Conservation (phyloP, 2,888 invertebrate genomes). For the Atrina japonica region DNA sequence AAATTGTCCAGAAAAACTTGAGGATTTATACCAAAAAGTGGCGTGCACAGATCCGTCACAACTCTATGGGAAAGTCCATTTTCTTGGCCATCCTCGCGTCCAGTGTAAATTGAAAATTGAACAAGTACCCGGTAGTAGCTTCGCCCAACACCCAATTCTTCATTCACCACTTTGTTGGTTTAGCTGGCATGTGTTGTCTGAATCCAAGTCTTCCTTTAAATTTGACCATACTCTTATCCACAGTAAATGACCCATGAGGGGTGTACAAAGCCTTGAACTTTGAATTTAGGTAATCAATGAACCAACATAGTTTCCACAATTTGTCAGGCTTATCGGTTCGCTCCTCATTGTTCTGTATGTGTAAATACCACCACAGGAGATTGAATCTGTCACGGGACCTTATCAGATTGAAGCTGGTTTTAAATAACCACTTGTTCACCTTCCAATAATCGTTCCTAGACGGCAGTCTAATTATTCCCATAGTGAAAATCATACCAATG, state of each 20-base stretch:
- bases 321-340: slow-evolving; percentile 5
- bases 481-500: slow-evolving; percentile 33
- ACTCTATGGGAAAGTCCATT: slow-evolving; percentile 35
- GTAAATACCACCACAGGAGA: slow-evolving; percentile 38
- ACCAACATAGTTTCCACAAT: slow-evolving; percentile 9
- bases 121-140: slow-evolving; percentile 28
- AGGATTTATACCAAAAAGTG: slow-evolving; percentile 2
- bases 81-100: slow-evolving; percentile 24
- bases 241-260: slow-evolving; percentile 24
- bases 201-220: slow-evolving; percentile 40
- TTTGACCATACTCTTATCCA: slow-evolving; percentile 43
- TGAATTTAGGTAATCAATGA: slow-evolving; percentile 6
- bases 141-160: slow-evolving; percentile 41
- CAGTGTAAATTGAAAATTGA: slow-evolving; percentile 41
- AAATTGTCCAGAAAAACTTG: slow-evolving; percentile 45
- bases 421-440: slow-evolving; percentile 30
- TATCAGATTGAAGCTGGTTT: slow-evolving; percentile 33
- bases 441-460: slow-evolving; percentile 42
- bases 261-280: slow-evolving; percentile 19
- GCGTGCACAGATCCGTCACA: slow-evolving; percentile 16
- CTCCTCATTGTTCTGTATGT: slow-evolving; percentile 29
- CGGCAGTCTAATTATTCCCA: slow-evolving; percentile 39
- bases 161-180: slow-evolving; percentile 42
- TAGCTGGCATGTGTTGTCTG: slow-evolving; percentile 45
- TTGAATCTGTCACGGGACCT: slow-evolving; percentile 37